Conservation (phyloP, 23 tunicate genomes). For the Trididemnum clinides region DNA sequence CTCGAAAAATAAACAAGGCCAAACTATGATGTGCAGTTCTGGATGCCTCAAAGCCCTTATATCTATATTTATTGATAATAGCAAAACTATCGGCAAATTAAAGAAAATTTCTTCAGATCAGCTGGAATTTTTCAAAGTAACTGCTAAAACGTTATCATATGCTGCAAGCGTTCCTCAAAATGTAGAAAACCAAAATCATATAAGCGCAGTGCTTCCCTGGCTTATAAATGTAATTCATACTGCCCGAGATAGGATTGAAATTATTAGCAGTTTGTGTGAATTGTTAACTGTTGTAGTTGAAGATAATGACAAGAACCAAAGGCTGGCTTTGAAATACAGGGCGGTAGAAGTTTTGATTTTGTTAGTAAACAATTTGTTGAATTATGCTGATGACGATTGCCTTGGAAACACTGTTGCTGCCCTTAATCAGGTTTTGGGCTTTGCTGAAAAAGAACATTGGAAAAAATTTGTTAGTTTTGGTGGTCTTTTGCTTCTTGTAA, state of each 20-base stretch:
- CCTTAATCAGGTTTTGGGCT: neutral
- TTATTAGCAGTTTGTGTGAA: neutral
- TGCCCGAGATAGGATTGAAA: neutral
- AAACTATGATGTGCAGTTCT: neutral
- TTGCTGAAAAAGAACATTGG: conserved; percentile 2
- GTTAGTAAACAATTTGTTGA: neutral
- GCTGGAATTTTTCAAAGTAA: neutral
- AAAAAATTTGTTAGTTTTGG: neutral
- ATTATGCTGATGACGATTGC: neutral
- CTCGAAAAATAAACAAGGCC: conserved; percentile 42
- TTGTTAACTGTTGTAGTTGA: conserved; percentile 9
- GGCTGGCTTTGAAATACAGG: neutral
- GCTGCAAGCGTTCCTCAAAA: conserved; percentile 26
- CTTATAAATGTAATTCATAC: neutral
- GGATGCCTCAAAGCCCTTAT: neutral
- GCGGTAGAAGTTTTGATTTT: conserved; percentile 10
- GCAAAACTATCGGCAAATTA: neutral
- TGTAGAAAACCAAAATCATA: conserved; percentile 4
- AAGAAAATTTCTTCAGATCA: neutral
- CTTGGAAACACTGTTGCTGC: conserved; percentile 25
- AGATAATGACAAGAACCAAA: neutral
- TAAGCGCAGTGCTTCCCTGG: conserved; percentile 20
- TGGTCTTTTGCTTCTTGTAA: neutral
- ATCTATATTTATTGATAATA: neutral
- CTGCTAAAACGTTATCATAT: conserved; percentile 3